Evolutionary conservation across 2,113 vertebrate species (phyloP).

Genomic region (Cyprinodon brontotheroides): DNA sequence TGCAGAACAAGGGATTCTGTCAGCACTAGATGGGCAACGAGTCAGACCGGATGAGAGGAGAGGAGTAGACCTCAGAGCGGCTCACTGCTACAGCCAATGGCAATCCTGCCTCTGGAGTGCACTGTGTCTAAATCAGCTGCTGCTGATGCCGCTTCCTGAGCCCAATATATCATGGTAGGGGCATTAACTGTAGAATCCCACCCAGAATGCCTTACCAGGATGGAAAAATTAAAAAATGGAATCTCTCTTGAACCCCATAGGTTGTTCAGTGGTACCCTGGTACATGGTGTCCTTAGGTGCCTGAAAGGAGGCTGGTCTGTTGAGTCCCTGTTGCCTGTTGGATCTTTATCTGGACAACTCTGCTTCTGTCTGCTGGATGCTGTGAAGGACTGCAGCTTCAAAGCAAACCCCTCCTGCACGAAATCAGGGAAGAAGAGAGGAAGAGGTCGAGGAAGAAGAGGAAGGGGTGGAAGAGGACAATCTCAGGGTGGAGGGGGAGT

Average conservation of each 20-base stretch:
- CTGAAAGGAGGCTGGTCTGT: slow-evolving; percentile 71
- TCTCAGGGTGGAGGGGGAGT: slow-evolving; percentile 15
- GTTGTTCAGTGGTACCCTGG: slow-evolving; percentile 88
- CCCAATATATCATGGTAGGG: slow-evolving; percentile 85
- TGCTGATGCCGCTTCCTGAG: slow-evolving; percentile 83
- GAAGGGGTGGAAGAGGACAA: slow-evolving; percentile 24
- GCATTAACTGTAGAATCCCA: neutral
- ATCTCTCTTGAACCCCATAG: slow-evolving; percentile 66
- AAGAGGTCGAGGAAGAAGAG: slow-evolving; percentile 27
- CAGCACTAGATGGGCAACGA: slow-evolving; percentile 61
- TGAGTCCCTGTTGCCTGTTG: slow-evolving; percentile 76
- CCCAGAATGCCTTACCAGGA: neutral
- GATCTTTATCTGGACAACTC: slow-evolving; percentile 75
- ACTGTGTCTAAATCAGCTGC: slow-evolving; percentile 88
- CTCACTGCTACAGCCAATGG: slow-evolving; percentile 92
- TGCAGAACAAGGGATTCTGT: slow-evolving; percentile 44
- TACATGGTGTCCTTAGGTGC: slow-evolving; percentile 80
- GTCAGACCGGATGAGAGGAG: slow-evolving; percentile 49
- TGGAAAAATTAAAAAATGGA: neutral
- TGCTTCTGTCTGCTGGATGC: slow-evolving; percentile 72
- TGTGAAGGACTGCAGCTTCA: slow-evolving; percentile 47
- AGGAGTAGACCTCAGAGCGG: slow-evolving; percentile 78
- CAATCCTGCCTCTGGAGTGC: slow-evolving; percentile 90
- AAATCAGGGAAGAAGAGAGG: slow-evolving; percentile 41
- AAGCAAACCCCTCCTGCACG: slow-evolving; percentile 20